Evolutionary conservation across 2,888 invertebrate genomes (phyloP), one percentile per base, ranked within the genome.

Genomic region (Nemapogon koenigi): DNA sequence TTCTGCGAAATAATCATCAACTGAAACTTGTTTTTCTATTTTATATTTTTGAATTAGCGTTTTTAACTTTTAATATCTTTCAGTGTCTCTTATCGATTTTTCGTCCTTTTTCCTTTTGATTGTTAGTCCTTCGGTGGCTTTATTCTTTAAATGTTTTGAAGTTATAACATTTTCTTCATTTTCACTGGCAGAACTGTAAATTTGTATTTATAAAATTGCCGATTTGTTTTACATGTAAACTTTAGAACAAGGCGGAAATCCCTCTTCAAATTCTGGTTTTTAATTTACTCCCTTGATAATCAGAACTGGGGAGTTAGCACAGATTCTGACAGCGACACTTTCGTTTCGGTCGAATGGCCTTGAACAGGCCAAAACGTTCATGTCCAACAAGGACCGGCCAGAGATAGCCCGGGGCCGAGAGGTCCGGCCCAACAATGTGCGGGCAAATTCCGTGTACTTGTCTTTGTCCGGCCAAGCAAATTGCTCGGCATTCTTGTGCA

Each of bases 221-320:
- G n/a, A n/a, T n/a, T n/a, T n/a, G n/a, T n/a, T n/a, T n/a, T n/a
- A n/a, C n/a, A n/a, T n/a, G n/a, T 40, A 46, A n/a, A 47, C 45
- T 39, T 48, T 18, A 1, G 46, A 45, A 16, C 47, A 43, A 8
- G 37, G 40, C 4, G 44, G 47, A 35, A 49, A 40, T 4, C 47
- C 48, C 7, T 52, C 47, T 38, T 42, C 13, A 30, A 48, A 51
- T 40, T 52, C 47, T 19, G 45, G 45, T 40, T 51, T 49, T n/a
- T 47, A 51, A 25, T 49, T 39, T 25, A 40, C 41, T 0, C 50
- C 48, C 40, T 51, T 52, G 2, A 48, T 42, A 29, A 51, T 50
- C 3, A 48, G 11, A 19, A n/a, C n/a, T n/a, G n/a, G n/a, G n/a
- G n/a, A n/a, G n/a, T n/a, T n/a, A n/a, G n/a, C n/a, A n/a, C n/a